Base-by-base conservation (phyloP, 2,888 invertebrate species). In the Erannis defoliaria region DNA sequence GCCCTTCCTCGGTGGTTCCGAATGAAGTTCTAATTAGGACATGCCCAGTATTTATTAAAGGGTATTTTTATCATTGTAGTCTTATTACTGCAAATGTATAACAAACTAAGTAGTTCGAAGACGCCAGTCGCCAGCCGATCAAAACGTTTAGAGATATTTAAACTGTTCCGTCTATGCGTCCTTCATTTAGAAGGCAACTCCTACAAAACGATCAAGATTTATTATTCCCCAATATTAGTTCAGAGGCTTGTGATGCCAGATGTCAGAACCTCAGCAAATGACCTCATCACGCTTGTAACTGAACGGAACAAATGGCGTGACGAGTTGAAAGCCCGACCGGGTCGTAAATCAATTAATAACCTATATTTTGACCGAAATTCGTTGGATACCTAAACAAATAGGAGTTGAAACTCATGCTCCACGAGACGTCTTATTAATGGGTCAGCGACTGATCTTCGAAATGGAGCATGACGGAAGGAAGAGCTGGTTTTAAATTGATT, bases 401-500 rank as follows among this genome's bases (percentile, higher is more conserved):
- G 43, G 66, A 67, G 64, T 67, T 63, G 64, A 62, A 62, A 64
- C 59, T 69, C 29, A 65, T 60, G 64, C 70, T 69, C 29, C 55
- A 68, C 29, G 56, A 69, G 71, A 70, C 66, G 64, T 57, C 65
- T 71, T 67, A 64, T 67, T 67, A 78, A 76, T 83, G 76, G 88
- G 85, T 80, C 85, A 81, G 60, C 60, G 66, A 73, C 69, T 77
- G 71, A 71, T 73, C 65, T 64, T 54, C 55, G 53, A 84, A 82
- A 64, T 85, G 66, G 82, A 79, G 78, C 84, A 71, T 77, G 79
- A 80, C 84, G 72, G 79, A 82, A 82, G 80, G 78, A 84, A 82
- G 73, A 61, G 62, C 55, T 58, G 55, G 59, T 59, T 66, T 70
- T 55, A 38, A 76, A 78, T 77, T 80, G 76, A 75, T 74, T 76